Percentiles rank a stretch among this genome's conserved stretches.
These are phyloP conservation scores for Basileuterus tristriatus DNA, from an alignment of 2,797 vertebrate genomes.

Conservation along the genomic window DNA sequence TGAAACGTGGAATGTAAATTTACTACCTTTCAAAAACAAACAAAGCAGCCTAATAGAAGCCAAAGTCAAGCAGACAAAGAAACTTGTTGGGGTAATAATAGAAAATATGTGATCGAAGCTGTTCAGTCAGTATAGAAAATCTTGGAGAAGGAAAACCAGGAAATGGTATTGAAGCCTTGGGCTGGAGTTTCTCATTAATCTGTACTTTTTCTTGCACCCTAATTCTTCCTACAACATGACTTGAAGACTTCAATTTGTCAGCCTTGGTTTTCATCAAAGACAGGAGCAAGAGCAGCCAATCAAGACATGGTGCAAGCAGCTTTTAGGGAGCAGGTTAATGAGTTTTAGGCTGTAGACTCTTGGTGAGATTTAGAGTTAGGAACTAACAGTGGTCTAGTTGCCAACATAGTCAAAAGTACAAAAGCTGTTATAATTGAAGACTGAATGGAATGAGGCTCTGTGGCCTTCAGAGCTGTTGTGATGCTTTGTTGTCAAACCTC, in stretches of 20 bases:
- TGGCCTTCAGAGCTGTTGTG: background rate
- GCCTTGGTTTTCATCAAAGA: background rate
- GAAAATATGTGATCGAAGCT: background rate
- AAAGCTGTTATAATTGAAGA: background rate
- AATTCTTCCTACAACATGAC: background rate
- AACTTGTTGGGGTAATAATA: background rate
- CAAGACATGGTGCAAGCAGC: background rate
- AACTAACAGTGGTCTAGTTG: background rate
- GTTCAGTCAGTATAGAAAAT: background rate
- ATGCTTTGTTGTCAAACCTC: background rate
- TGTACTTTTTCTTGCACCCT: background rate
- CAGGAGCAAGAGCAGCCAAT: accelerated
- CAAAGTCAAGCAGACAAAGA: background rate
- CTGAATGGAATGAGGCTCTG: accelerated
- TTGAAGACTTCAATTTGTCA: background rate
- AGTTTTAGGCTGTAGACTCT: background rate
- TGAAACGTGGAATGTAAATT: background rate
- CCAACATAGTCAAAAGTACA: background rate
- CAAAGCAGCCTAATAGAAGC: background rate
- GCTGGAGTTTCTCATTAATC: background rate
- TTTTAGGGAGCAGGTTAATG: background rate
- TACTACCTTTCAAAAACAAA: background rate
- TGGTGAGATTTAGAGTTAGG: background rate
- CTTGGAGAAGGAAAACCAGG: background rate
- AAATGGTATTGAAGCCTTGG: background rate